Evolutionary conservation across 2,797 vertebrate genomes (phyloP), one percentile per base, ranked within the genome.

Genomic region (Xenopus petersii): DNA sequence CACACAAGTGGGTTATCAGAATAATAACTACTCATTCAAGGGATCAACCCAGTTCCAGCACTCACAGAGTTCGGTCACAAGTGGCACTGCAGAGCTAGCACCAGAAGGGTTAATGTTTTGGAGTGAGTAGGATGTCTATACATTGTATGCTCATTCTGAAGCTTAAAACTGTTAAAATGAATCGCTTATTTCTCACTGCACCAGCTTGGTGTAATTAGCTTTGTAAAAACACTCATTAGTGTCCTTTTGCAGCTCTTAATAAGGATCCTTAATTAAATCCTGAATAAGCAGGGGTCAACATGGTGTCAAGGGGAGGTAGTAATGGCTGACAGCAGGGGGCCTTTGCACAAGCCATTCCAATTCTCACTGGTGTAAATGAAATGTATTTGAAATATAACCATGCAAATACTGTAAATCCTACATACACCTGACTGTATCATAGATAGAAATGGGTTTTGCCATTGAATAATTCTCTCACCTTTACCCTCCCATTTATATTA

Each of bases 191-290:
- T 73, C 60, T 73, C 66, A 26, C 71, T 65, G 66, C 71, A 73
- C 78, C 82, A 82, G 81, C 81, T 88, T 85, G 81, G 81, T 86
- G 89, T 93, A 91, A 92, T 92, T 89, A 88, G 84, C 86, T 86
- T 15, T 88, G 86, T 83, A 75, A 42, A 80, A 81, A 74, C 82
- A 89, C 90, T 93, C 89, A 91, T 94, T 94, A 94, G 90, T 84
- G 88, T 83, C 87, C 85, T 85, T 81, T 92, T 88, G 87, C 84
- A 86, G 86, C 91, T 88, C 89, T 94, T 93, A 94, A 94, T 96
- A 95, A 95, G 93, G 86, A 86, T 84, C 67, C 86, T 92, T 95
- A 94, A 95, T 94, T 91, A 92, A 85, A 92, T 88, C 90, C 88
- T 86, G 86, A 85, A 88, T 89, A 92, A 92, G 90, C 73, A 81